Percentiles rank a stretch among this genome's conserved stretches.
phyloP scores from a whole-genome alignment of 2,888 invertebrate species.

The Minunthozetes semirufus region DNA sequence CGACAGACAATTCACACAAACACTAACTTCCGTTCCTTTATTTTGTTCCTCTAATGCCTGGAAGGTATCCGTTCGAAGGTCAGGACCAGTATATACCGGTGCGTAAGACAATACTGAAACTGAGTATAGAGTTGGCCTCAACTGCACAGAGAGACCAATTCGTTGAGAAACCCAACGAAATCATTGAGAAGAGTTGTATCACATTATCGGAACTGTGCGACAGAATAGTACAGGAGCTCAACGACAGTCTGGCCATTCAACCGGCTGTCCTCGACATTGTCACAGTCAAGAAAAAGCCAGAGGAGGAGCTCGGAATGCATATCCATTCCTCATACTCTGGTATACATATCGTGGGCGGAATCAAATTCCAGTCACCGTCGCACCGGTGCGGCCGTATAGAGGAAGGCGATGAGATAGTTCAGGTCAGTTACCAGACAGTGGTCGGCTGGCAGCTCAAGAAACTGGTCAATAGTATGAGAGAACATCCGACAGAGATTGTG shows the following conservation, averaged over 20 bases:
- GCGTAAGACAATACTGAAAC: constrained; percentile 64
- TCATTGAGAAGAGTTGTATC: constrained; percentile 51
- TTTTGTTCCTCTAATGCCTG: not conserved
- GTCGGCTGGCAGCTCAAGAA: constrained; percentile 75
- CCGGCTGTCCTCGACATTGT: constrained; percentile 84
- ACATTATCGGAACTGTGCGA: constrained; percentile 71
- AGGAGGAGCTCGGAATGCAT: constrained; percentile 80
- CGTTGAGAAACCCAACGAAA: constrained; percentile 74
- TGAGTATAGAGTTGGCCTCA: constrained; percentile 78
- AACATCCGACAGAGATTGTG: constrained; percentile 71
- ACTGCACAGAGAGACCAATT: constrained; percentile 84
- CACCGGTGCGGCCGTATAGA: constrained; percentile 86
- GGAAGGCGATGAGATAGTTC: constrained; percentile 92
- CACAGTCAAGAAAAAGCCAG: constrained; percentile 65
- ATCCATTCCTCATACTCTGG: constrained; percentile 76
- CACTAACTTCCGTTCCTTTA: not conserved
- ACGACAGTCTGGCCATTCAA: constrained; percentile 82
- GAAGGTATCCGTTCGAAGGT: constrained; percentile 55
- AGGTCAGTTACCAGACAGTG: constrained; percentile 63
- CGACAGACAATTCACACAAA: not conserved
- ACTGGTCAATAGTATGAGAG: constrained; percentile 62
- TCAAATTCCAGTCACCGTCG: constrained; percentile 56
- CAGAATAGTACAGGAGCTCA: constrained; percentile 68
- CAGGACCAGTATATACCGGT: constrained; percentile 60
- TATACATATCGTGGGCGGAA: constrained; percentile 70